Percentiles rank a stretch among this genome's conserved stretches.
phyloP scores from a whole-genome alignment of 2,888 invertebrate genomes.

The Eurytoma adleriae region DNA sequence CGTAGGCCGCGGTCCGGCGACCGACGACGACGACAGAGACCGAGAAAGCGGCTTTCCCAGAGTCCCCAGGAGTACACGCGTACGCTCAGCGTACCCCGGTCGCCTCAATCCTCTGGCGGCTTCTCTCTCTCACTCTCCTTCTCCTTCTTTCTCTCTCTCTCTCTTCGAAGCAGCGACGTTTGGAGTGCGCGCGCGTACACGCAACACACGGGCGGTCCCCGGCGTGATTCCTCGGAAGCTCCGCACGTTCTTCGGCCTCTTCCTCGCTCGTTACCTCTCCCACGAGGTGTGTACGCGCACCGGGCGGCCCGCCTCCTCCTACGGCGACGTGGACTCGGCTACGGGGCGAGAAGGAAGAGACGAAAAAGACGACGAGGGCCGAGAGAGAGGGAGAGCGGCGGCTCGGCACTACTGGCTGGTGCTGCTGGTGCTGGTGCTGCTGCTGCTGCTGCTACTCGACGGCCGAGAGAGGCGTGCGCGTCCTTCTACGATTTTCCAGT shows the following conservation, averaged over 20 bases:
- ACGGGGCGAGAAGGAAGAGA: not conserved
- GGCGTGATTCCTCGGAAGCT: slow-evolving; percentile 36
- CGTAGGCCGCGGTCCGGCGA: not conserved
- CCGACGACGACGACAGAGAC: not conserved
- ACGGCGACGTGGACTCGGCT: not conserved
- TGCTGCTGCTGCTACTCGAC: not conserved
- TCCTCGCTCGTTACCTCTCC: not conserved
- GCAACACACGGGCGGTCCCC: slow-evolving; percentile 45
- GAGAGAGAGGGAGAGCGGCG: slow-evolving; percentile 16
- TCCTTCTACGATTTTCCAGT: slow-evolving; percentile 49
- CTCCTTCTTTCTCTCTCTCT: slow-evolving; percentile 25
- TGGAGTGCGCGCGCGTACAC: slow-evolving; percentile 49
- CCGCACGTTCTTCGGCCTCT: not conserved
- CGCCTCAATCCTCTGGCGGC: slow-evolving; percentile 17
- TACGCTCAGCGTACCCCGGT: not conserved
- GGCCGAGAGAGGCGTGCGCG: slow-evolving; percentile 34
- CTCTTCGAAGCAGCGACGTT: slow-evolving; percentile 5
- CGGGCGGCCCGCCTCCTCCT: slow-evolving; percentile 1
- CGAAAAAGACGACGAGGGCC: not conserved
- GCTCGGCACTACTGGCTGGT: slow-evolving; percentile 16
- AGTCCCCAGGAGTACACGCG: slow-evolving; percentile 28
- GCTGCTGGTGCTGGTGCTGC: slow-evolving; percentile 19
- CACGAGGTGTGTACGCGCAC: not conserved
- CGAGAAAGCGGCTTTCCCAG: not conserved
- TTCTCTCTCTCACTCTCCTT: slow-evolving; percentile 18